Evolutionary conservation across 2,113 vertebrate species (phyloP), one percentile per base, ranked within the genome.

Genomic region (Ariopsis seemanni): DNA sequence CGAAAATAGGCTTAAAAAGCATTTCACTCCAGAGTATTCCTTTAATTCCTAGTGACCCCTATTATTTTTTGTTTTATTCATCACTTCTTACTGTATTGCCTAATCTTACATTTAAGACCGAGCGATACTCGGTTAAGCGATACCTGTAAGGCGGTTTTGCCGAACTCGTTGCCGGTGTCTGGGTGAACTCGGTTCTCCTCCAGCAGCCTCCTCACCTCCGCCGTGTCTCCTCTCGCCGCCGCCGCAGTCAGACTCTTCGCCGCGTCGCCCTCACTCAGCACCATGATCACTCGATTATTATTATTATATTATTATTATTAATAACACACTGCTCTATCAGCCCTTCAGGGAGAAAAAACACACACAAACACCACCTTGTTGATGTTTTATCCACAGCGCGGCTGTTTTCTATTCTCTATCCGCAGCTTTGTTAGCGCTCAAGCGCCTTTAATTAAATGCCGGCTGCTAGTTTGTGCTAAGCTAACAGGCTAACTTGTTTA

Each of bases 111-210:
- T 30, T 30, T 30, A 30, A 30, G 30, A 30, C 30, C 0, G 30
- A 30, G 30, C 30, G 34, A 34, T 34, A 34, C 34, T 34, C 34
- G 34, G 34, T 34, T 34, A 34, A 4, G 4, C n/a, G 78, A 91
- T 85, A 98, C 97, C 96, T 98, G 97, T 71, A 98, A 91, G 7
- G 97, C 96, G 0, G 97, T 97, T 90, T 93, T 95, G 81, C 96
- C 96, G 72, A 97, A 98, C 86, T 96, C 95, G 58, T 98, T 97
- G 34, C 92, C 90, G 5, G 95, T 94, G 79, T 98, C 96, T 0
- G 96, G 96, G 77, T 96, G 95, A 69, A 97, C 94, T 81, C 95
- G 90, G 86, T 95, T 94, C 75, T 96, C 95, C 87, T 95, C 93
- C 91, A 98, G 94, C 89, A 98, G 95, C 92, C 95, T 93, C 86